Evolutionary conservation across 2,797 vertebrate species (phyloP).

Genomic region (Cygnus olor): DNA sequence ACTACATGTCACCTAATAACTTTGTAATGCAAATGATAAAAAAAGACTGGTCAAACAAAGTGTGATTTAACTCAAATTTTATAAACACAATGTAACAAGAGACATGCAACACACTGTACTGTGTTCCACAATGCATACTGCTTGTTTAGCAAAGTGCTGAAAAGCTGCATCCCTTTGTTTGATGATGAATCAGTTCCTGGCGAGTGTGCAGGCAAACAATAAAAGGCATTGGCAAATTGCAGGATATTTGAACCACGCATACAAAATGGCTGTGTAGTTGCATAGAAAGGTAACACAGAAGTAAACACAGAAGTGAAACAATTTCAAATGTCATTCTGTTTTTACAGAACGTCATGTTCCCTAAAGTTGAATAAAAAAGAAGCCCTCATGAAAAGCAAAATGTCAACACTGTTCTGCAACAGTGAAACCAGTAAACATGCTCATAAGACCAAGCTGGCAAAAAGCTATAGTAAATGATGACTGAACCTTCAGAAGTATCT

Average conservation of each 20-base stretch:
- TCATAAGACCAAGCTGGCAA: neutral
- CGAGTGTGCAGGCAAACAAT: conserved; percentile 51
- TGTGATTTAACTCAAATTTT: neutral
- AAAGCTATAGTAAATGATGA: neutral
- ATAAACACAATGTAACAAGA: conserved; percentile 16
- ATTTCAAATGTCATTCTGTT: conserved; percentile 23
- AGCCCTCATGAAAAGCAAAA: neutral
- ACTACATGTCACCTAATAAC: neutral
- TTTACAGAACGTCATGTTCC: conserved; percentile 44
- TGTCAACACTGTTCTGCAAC: neutral
- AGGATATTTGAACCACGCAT: conserved; percentile 28
- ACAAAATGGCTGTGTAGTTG: conserved; percentile 10
- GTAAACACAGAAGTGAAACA: conserved; percentile 48
- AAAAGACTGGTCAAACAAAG: neutral
- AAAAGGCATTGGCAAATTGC: conserved; percentile 63
- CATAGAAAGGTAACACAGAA: conserved; percentile 15
- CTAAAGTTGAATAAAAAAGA: conserved; percentile 16
- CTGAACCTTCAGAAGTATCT: neutral
- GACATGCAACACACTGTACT: neutral
- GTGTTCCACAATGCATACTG: neutral
- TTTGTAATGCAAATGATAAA: neutral
- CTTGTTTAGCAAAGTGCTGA: conserved; percentile 35
- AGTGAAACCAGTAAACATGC: neutral
- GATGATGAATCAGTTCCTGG: neutral
- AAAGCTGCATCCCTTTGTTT: conserved; percentile 39